Conservation (phyloP, 2,113 vertebrate genomes). For the Clarias batrachus region DNA sequence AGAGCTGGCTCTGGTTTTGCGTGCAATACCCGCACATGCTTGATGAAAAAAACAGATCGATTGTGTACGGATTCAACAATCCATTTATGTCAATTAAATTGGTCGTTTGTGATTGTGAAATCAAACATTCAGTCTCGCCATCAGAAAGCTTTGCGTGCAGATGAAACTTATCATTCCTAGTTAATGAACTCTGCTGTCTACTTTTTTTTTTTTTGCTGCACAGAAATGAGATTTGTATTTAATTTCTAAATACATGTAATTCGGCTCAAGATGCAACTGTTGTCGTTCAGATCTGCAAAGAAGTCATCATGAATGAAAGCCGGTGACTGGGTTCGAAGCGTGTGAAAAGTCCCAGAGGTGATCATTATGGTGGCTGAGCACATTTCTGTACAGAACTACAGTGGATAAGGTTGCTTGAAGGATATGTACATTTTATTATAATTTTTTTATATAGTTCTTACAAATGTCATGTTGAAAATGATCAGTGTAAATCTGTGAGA, state of each 20-base stretch:
- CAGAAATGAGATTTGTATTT: background rate
- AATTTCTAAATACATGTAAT: background rate
- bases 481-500: background rate
- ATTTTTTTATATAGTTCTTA: slow-evolving; percentile 25
- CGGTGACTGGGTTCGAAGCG: slow-evolving; percentile 44
- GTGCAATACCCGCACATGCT: background rate
- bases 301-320: slow-evolving; percentile 42
- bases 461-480: slow-evolving; percentile 10
- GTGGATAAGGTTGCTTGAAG: background rate
- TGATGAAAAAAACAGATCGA: background rate
- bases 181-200: background rate
- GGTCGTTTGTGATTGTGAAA: background rate
- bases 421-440: slow-evolving; percentile 1
- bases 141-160: background rate
- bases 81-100: background rate
- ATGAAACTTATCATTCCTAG: background rate
- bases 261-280: background rate
- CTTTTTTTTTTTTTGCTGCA: slow-evolving; percentile 2
- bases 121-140: background rate
- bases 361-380: slow-evolving; percentile 51
- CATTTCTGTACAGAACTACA: background rate
- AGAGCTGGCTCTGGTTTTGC: slow-evolving; percentile 50
- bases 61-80: background rate
- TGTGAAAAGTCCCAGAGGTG: slow-evolving; percentile 25
- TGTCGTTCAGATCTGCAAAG: slow-evolving; percentile 32